phyloP scores from a whole-genome alignment of 2,797 vertebrate genomes.

The Odontamblyopus rebecca region DNA sequence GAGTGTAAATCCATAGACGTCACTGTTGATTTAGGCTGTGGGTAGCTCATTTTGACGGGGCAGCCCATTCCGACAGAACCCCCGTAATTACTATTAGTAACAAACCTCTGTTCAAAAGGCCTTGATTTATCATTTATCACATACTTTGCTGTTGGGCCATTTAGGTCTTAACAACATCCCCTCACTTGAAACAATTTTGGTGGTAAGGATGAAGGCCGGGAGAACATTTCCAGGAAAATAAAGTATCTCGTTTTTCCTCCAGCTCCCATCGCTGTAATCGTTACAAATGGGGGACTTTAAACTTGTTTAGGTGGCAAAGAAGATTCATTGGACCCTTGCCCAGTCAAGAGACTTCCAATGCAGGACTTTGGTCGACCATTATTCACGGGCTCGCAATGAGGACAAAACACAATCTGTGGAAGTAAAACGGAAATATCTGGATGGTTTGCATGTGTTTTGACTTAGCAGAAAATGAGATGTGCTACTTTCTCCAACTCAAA shows the following conservation, averaged over 20 bases:
- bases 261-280: constrained; percentile 34
- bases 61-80: too few species aligned
- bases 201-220: constrained; percentile 30
- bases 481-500: neutral
- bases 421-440: constrained; percentile 17
- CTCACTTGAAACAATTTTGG: constrained; percentile 23
- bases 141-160: neutral
- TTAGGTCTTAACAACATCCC: neutral
- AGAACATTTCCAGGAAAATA: constrained; percentile 23
- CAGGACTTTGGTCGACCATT: constrained; percentile 13
- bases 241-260: constrained; percentile 24
- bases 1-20: too few species aligned
- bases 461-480: too few species aligned
- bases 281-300: constrained; percentile 45
- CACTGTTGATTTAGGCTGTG: too few species aligned
- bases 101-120: neutral
- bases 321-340: constrained; percentile 34
- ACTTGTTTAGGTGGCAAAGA: constrained; percentile 36
- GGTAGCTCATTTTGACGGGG: too few species aligned
- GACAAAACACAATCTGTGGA: constrained; percentile 7
- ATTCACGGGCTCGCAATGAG: constrained; percentile 16
- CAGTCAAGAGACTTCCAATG: constrained; percentile 19
- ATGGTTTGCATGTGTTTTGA: neutral
- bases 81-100: neutral
- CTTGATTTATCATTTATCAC: too few species aligned